Evolutionary conservation across 2,797 vertebrate genomes (phyloP).

Genomic region (Thalassophryne amazonica): DNA sequence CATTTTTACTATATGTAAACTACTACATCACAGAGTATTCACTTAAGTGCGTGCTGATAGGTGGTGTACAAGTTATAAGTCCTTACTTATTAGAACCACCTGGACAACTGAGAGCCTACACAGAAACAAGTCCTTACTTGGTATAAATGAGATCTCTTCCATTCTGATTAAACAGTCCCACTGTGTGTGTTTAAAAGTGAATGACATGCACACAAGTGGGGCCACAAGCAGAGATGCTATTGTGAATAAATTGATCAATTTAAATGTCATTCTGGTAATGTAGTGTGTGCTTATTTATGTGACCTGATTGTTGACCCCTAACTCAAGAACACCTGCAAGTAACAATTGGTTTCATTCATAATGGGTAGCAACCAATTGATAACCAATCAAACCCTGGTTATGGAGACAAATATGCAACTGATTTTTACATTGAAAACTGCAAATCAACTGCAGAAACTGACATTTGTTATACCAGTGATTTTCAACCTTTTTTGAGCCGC

Average conservation of each 20-base stretch:
- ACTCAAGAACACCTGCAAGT: conserved; percentile 1
- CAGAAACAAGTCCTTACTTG: not conserved
- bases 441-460: not conserved
- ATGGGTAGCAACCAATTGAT: conserved; percentile 31
- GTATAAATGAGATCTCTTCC: too few species aligned
- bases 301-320: conserved; percentile 15
- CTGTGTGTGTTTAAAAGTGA: not conserved
- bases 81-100: not conserved
- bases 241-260: conserved; percentile 1
- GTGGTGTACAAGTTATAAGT: not conserved
- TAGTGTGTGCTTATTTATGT: not conserved
- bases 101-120: too few species aligned
- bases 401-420: not conserved
- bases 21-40: not conserved
- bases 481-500: too few species aligned
- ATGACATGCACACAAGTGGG: not conserved
- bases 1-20: not conserved
- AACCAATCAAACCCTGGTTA: conserved; percentile 8
- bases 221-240: not conserved
- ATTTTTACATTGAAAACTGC: not conserved
- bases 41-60: not conserved
- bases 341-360: conserved; percentile 9
- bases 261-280: not conserved
- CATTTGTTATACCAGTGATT: not conserved
- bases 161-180: not conserved